Base-by-base conservation (phyloP, 2,888 invertebrate species). In the Eupithecia vulgata region DNA sequence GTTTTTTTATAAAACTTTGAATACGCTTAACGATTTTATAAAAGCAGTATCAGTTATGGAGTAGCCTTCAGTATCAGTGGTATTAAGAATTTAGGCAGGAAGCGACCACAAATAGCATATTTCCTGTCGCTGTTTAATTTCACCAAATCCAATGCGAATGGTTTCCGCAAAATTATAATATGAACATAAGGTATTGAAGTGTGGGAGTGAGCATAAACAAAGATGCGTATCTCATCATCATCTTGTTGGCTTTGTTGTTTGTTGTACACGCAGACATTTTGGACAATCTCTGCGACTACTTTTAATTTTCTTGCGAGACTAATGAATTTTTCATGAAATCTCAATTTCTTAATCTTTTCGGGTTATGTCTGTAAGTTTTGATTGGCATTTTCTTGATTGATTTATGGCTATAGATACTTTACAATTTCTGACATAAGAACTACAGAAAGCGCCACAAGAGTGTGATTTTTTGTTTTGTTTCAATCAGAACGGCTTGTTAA, bases 151-250 rank as follows among this genome's bases (percentile, higher is more conserved):
- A 71, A 70, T 70, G 65, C 25, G 40, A 72, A 73, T 67, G 2
- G 52, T 73, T 74, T 78, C 80, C 78, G 75, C 59, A 59, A 73
- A 71, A 73, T 68, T 68, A 67, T 76, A 76, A 78, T 75, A 70
- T 66, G 67, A 79, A 73, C 59, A 70, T 77, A 73, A 79, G 35
- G 17, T 62, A 35, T 52, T 62, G 35, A 34, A n/a, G 35, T 35
- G 62, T 62, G 62, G 62, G 62, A 62, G 21, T 10, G 10, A 8
- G 8, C 10, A 62, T 62, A n/a, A 62, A 64, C 62, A 64, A 64
- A 35, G 5, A 21, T 40, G 12, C 12, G 12, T 52, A 21, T n/a
- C 21, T 25, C 13, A 25, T 57, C 25, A 57, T 25, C 25, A 57
- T 13, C 4, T 13, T 57, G 25, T 13, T 57, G 25, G 1, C 25